These are phyloP conservation scores for Macheiramphus alcinus DNA, from an alignment of 2,113 vertebrate species.

Conservation along the genomic window DNA sequence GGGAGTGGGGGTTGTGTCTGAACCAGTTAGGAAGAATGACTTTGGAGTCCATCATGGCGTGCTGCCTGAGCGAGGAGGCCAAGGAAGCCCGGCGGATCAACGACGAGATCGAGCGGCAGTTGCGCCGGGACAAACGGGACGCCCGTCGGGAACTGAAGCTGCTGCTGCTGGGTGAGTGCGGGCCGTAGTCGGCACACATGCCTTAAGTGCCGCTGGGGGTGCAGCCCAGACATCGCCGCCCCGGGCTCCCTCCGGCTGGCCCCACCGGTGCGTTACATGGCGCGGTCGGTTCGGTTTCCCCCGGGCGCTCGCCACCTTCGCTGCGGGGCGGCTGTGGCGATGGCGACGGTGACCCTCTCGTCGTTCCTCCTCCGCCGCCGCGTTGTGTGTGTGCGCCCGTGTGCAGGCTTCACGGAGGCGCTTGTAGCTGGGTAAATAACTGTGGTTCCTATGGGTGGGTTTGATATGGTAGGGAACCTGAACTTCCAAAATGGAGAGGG, in stretches of 20 bases:
- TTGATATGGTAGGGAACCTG: neutral
- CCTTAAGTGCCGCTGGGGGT: neutral
- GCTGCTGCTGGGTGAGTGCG: slow-evolving; percentile 76
- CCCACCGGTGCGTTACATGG: neutral
- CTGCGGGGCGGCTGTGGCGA: neutral
- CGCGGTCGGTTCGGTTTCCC: neutral
- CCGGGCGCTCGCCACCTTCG: neutral
- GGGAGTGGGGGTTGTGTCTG: slow-evolving; percentile 65
- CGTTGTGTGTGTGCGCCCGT: neutral
- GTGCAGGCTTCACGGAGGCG: neutral
- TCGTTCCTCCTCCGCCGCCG: neutral
- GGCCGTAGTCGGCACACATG: neutral
- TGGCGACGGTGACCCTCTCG: neutral
- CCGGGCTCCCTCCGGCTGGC: neutral
- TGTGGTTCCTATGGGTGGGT: neutral
- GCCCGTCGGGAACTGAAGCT: slow-evolving; percentile 85
- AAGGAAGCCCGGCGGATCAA: slow-evolving; percentile 84
- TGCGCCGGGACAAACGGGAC: slow-evolving; percentile 84
- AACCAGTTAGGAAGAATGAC: slow-evolving; percentile 79
- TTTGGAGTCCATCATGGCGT: slow-evolving; percentile 88
- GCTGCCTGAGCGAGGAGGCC: slow-evolving; percentile 73
- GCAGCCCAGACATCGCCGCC: neutral
- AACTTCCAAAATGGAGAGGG: slow-evolving; percentile 8
- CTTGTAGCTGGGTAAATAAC: neutral
- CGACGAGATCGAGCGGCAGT: slow-evolving; percentile 85